phyloP scores from a whole-genome alignment of 2,888 invertebrate species.

The Eupithecia centaureata region DNA sequence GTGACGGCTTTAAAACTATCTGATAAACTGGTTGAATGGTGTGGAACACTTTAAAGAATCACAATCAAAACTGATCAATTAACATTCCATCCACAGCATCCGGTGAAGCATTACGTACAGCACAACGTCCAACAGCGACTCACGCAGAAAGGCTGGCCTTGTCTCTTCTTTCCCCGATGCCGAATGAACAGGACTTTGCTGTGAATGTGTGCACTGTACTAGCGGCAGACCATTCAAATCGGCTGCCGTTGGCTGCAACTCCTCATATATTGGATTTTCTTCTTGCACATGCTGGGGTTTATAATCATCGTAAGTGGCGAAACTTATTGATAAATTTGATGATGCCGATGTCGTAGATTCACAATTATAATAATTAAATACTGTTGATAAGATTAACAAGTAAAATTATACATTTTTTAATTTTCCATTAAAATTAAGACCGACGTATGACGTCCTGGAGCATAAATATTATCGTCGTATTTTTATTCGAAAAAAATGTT shows the following conservation, averaged over 20 bases:
- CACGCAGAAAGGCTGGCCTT: constrained; percentile 92
- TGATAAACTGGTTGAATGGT: background rate
- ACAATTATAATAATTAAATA: no score
- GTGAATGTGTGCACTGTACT: constrained; percentile 98
- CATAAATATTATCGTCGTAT: no score
- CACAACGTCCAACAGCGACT: constrained; percentile 63
- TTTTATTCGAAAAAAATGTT: no score
- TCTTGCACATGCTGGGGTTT: constrained; percentile 97
- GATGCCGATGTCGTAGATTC: no score
- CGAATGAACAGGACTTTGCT: constrained; percentile 99
- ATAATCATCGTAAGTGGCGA: constrained; percentile 88
- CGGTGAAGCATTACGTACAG: constrained; percentile 67
- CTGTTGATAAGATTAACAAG: no score
- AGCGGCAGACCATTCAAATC: constrained; percentile 96
- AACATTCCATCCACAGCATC: constrained; percentile 58
- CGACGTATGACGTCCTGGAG: no score
- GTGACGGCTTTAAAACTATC: no score
- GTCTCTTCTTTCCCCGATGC: constrained; percentile 96
- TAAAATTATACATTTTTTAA: no score
- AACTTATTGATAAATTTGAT: no score
- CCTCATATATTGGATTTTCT: constrained; percentile 94
- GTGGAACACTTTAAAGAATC: background rate
- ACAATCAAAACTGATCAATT: background rate
- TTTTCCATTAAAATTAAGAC: no score
- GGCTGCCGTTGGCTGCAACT: constrained; percentile 92